Conservation (phyloP, 2,797 vertebrate species). For the Podargus strigoides region DNA sequence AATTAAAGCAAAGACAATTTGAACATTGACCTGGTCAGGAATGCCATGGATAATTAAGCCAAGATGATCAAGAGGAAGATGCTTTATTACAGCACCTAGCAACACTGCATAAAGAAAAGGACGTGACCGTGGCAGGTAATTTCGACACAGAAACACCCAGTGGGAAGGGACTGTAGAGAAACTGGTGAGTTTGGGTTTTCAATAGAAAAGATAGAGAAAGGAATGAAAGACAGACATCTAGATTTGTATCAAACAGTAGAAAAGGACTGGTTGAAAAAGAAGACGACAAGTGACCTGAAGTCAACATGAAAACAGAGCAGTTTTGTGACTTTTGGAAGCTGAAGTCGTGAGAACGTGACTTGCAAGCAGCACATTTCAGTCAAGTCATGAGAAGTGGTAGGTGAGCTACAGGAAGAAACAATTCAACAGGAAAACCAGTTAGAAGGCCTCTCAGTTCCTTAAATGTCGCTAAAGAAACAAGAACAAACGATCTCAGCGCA, state of each 20-base stretch:
- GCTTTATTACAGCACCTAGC: rapidly evolving
- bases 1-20: neutral
- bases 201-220: neutral
- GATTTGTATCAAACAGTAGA: neutral
- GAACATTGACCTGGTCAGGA: neutral
- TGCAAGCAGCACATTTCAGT: neutral
- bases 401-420: neutral
- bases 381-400: neutral
- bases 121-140: rapidly evolving
- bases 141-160: neutral
- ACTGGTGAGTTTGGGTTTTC: neutral
- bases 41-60: neutral
- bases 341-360: neutral
- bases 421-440: neutral
- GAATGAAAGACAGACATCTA: neutral
- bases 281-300: neutral
- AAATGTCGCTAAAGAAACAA: neutral
- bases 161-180: neutral
- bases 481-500: neutral
- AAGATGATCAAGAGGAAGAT: neutral
- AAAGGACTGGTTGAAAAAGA: neutral
- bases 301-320: neutral
- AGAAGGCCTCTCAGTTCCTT: neutral
- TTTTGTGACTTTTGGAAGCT: neutral
- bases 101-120: neutral